Conservation (phyloP, 2,113 vertebrate species). For the Pollachius pollachius region DNA sequence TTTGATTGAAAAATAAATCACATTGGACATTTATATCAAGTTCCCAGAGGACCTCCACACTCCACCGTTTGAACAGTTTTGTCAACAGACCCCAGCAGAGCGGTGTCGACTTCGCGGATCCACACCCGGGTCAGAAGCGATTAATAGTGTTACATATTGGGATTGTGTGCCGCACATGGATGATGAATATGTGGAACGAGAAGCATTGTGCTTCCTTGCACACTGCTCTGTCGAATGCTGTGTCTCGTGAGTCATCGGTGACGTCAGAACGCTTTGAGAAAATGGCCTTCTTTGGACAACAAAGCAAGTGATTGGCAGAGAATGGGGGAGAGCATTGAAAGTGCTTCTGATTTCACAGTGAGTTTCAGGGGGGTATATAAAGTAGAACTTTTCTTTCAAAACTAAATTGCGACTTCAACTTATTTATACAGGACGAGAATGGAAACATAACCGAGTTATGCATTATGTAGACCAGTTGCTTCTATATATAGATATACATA, state of each 20-base stretch:
- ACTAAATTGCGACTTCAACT: too few species aligned
- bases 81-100: too few species aligned
- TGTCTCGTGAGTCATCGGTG: constrained; percentile 49
- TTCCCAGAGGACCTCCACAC: constrained; percentile 10
- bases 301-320: constrained; percentile 46
- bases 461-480: too few species aligned
- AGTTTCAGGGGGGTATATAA: too few species aligned
- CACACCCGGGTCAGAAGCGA: constrained; percentile 37
- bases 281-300: constrained; percentile 44
- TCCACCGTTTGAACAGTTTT: constrained; percentile 4
- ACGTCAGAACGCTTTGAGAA: constrained; percentile 33
- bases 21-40: constrained; percentile 25
- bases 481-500: too few species aligned
- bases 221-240: constrained; percentile 9
- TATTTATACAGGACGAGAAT: too few species aligned
- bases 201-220: constrained; percentile 30
- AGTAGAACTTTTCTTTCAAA: too few species aligned
- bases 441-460: too few species aligned
- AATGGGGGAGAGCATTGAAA: constrained; percentile 41
- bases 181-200: constrained; percentile 42
- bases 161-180: constrained; percentile 35
- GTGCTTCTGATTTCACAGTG: constrained; percentile 25
- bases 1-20: constrained; percentile 39
- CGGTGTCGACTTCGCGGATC: constrained; percentile 9
- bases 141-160: constrained; percentile 41